A percentile compares a stretch with the other conserved stretches of the same genome.
Evolutionary conservation across 2,888 invertebrate species (phyloP).

Genomic region (Abrostola triplasia): DNA sequence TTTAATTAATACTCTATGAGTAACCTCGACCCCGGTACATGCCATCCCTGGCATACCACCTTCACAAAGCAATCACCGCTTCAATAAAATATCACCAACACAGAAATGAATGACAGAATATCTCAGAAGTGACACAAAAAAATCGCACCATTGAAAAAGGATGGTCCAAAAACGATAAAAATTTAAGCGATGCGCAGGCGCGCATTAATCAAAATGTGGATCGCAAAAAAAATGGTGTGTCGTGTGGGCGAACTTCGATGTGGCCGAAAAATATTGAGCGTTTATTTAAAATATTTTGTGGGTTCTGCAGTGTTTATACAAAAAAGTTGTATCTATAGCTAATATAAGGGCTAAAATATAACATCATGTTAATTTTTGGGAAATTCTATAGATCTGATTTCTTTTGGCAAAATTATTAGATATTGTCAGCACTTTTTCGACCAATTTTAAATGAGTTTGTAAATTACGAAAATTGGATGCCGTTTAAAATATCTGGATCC

Average conservation of each 20-base stretch:
- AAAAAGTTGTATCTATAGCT: too few species aligned
- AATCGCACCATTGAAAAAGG: constrained; percentile 64
- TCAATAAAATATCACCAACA: constrained; percentile 52
- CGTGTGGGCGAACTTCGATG: constrained; percentile 70
- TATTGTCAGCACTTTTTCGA: too few species aligned
- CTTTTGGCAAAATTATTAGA: too few species aligned
- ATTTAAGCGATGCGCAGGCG: constrained; percentile 61
- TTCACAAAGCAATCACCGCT: constrained; percentile 29
- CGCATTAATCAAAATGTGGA: constrained; percentile 82
- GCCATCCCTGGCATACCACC: not conserved
- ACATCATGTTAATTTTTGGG: too few species aligned
- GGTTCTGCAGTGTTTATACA: constrained; percentile 50
- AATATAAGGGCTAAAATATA: too few species aligned
- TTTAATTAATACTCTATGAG: too few species aligned
- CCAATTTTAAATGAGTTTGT: too few species aligned
- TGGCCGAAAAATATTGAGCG: constrained; percentile 35
- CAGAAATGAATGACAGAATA: constrained; percentile 59
- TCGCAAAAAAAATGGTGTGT: constrained; percentile 76
- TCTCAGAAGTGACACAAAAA: constrained; percentile 61
- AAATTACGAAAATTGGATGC: too few species aligned
- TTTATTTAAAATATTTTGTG: constrained; percentile 5
- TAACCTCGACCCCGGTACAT: too few species aligned
- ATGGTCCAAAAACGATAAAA: constrained; percentile 80
- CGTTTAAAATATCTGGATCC: too few species aligned
- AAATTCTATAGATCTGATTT: too few species aligned